Conservation (phyloP, 2,888 invertebrate genomes). For the Ennomos erosarius region DNA sequence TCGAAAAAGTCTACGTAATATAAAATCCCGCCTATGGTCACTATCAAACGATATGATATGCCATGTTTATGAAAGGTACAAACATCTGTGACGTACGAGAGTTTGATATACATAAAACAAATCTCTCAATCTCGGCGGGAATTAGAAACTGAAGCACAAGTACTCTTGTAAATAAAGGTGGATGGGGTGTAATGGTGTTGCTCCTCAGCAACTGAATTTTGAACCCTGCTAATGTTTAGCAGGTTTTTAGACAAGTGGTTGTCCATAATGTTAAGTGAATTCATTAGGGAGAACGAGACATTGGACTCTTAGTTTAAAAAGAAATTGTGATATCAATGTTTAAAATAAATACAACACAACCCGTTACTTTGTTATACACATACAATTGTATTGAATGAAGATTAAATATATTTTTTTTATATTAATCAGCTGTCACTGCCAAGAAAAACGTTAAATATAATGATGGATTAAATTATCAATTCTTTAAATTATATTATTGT, state of each 20-base stretch:
- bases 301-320: constrained; percentile 20
- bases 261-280: constrained; percentile 25
- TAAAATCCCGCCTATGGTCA: not conserved
- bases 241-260: constrained; percentile 27
- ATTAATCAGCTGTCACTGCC: constrained; percentile 16
- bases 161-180: constrained; percentile 27
- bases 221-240: constrained; percentile 38
- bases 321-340: constrained; percentile 29
- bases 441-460: constrained; percentile 3
- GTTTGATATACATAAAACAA: not conserved
- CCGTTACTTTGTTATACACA: too few species aligned
- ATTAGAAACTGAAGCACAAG: constrained; percentile 18
- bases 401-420: not conserved
- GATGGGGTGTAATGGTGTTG: constrained; percentile 15
- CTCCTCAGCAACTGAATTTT: constrained; percentile 19
- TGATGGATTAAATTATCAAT: constrained; percentile 2
- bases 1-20: constrained; percentile 3
- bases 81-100: not conserved
- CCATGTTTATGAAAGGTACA: not conserved
- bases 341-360: constrained; percentile 6
- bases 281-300: constrained; percentile 21
- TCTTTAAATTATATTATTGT: too few species aligned
- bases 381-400: too few species aligned
- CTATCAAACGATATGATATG: too few species aligned
- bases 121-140: not conserved